phyloP scores from a whole-genome alignment of 1,140 invertebrate species.

The Drosophila insularis region DNA sequence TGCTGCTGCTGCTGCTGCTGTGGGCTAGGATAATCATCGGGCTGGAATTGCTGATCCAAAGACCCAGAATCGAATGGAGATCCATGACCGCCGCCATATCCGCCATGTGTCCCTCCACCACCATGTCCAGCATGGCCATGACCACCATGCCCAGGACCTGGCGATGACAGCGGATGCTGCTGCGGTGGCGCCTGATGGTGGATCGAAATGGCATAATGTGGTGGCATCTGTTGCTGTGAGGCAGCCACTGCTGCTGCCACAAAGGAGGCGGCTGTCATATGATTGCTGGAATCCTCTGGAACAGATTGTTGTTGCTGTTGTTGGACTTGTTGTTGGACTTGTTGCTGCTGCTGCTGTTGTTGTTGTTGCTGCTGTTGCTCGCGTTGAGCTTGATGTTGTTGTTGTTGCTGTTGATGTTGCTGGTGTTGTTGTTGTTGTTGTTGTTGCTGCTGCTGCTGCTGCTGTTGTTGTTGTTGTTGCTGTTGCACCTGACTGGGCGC shows the following conservation, averaged over 20 bases:
- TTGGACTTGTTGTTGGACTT: slow-evolving; percentile 25
- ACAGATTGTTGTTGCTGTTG: slow-evolving; percentile 5
- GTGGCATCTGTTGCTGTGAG: slow-evolving; percentile 82
- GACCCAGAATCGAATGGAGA: slow-evolving; percentile 73
- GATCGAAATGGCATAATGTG: slow-evolving; percentile 77
- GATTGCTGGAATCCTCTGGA: slow-evolving; percentile 62
- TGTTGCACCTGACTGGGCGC: slow-evolving; percentile 83
- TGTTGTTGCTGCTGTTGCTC: slow-evolving; percentile 82
- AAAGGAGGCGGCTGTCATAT: slow-evolving; percentile 86
- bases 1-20: slow-evolving; percentile 59
- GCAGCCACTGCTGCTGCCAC: slow-evolving; percentile 83
- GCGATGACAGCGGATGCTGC: slow-evolving; percentile 71
- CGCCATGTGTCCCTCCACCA: slow-evolving; percentile 2
- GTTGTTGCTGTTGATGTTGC: slow-evolving; percentile 82
- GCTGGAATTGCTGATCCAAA: slow-evolving; percentile 76
- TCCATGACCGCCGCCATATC: slow-evolving; percentile 62
- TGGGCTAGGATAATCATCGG: slow-evolving; percentile 76
- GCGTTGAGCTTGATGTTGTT: no score
- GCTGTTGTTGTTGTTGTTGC: slow-evolving; percentile 31
- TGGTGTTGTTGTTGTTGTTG: slow-evolving; percentile 56
- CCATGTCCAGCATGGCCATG: slow-evolving; percentile 45
- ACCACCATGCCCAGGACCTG: slow-evolving; percentile 57
- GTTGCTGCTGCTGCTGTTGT: slow-evolving; percentile 75
- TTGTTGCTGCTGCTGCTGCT: slow-evolving; percentile 66
- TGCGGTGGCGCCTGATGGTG: slow-evolving; percentile 85